Conservation (phyloP, 2,888 invertebrate genomes). For the Apodemia mormo region DNA sequence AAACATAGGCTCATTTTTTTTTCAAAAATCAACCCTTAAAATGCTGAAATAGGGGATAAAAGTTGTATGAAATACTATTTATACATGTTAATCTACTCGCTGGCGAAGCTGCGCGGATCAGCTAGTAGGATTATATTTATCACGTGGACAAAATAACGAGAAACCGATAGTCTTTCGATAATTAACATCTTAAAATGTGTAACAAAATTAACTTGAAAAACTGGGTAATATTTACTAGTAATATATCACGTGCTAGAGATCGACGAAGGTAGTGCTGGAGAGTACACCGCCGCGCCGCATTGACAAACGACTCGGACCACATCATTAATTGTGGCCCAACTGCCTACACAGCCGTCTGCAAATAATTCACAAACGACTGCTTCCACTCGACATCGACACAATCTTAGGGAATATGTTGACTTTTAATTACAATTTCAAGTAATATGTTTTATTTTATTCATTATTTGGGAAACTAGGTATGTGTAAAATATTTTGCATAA, state of each 20-base stretch:
- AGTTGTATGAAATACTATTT: too few relatives aligned
- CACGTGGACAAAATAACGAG: too few relatives aligned
- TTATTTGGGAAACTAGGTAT: background rate
- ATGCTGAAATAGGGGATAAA: too few relatives aligned
- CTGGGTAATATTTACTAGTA: background rate
- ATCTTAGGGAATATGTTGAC: slow-evolving; percentile 5
- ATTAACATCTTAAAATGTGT: too few relatives aligned
- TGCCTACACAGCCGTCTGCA: slow-evolving; percentile 68
- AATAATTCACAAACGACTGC: slow-evolving; percentile 73
- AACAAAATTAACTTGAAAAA: slow-evolving; percentile 16
- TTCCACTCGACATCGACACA: slow-evolving; percentile 46
- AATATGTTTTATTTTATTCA: background rate
- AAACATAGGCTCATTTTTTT: too few relatives aligned
- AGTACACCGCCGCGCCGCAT: slow-evolving; percentile 55
- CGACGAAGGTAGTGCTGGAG: slow-evolving; percentile 52
- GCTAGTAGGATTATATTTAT: too few relatives aligned
- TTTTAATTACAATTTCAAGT: background rate
- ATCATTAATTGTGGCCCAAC: slow-evolving; percentile 76
- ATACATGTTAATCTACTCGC: too few relatives aligned
- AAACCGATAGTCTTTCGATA: too few relatives aligned
- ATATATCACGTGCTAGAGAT: slow-evolving; percentile 60
- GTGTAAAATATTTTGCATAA: too few relatives aligned
- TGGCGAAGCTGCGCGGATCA: too few relatives aligned
- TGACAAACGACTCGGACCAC: slow-evolving; percentile 75
- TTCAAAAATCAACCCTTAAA: too few relatives aligned